Conservation (phyloP, 2,888 invertebrate genomes). For the Plemyria rubiginata region DNA sequence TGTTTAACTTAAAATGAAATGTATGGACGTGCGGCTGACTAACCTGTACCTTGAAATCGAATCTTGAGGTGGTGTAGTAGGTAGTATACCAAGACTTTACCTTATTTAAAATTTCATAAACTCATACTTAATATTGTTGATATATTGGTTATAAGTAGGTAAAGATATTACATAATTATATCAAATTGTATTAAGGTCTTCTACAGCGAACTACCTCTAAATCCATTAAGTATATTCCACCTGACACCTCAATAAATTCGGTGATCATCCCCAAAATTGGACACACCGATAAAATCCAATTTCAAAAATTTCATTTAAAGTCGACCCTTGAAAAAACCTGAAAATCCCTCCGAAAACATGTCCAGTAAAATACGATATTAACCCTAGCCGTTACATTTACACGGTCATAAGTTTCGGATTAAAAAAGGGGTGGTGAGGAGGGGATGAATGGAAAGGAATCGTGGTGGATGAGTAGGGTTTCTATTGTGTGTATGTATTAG, state of each 20-base stretch:
- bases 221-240: slow-evolving; percentile 16
- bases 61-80: too few species aligned
- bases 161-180: neutral
- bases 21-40: too few species aligned
- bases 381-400: slow-evolving; percentile 69
- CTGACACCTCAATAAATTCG: slow-evolving; percentile 29
- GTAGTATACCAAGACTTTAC: too few species aligned
- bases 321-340: slow-evolving; percentile 47
- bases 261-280: slow-evolving; percentile 33
- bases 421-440: slow-evolving; percentile 61
- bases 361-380: slow-evolving; percentile 75
- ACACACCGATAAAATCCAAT: slow-evolving; percentile 38
- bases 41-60: too few species aligned
- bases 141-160: neutral
- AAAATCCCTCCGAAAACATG: slow-evolving; percentile 53
- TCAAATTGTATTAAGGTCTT: neutral
- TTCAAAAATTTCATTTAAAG: slow-evolving; percentile 42
- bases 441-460: slow-evolving; percentile 49
- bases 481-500: slow-evolving; percentile 35
- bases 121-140: neutral
- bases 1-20: too few species aligned
- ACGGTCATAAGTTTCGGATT: slow-evolving; percentile 78
- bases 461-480: slow-evolving; percentile 38
- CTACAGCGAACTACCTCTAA: slow-evolving; percentile 1
- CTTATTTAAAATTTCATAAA: too few species aligned